A percentile compares a stretch with the other conserved stretches of the same genome.
Conservation (phyloP, 23 tunicate genomes). For the Styela plicata region DNA sequence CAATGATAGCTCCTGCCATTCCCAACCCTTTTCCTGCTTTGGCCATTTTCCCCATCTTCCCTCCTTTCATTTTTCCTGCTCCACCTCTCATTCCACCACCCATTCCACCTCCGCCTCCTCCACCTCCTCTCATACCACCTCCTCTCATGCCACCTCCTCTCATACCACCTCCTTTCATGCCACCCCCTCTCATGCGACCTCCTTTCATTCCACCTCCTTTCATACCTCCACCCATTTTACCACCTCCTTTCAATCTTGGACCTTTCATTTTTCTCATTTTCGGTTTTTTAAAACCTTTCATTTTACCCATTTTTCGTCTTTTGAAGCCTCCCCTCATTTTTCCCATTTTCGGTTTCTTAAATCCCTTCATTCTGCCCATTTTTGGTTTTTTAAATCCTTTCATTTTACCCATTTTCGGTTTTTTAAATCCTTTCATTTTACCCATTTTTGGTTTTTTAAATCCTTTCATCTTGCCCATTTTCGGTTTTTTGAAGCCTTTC, state of each 20-base stretch:
- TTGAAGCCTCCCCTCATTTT: slow-evolving; percentile 41
- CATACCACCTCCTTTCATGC: neutral
- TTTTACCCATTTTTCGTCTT: slow-evolving; percentile 30
- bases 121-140: slow-evolving; percentile 9
- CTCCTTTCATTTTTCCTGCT: slow-evolving; percentile 27
- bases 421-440: slow-evolving; percentile 15
- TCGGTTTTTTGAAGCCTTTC: slow-evolving; percentile 14
- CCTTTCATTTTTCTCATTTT: slow-evolving; percentile 32
- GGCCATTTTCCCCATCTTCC: slow-evolving; percentile 14
- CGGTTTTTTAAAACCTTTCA: slow-evolving; percentile 15
- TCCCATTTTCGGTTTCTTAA: slow-evolving; percentile 9
- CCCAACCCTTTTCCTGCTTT: slow-evolving; percentile 26
- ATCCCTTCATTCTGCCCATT: slow-evolving; percentile 19
- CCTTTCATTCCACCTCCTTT: neutral
- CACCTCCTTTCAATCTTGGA: slow-evolving; percentile 11
- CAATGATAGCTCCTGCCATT: slow-evolving; percentile 40
- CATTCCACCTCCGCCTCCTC: slow-evolving; percentile 2
- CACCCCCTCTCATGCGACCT: neutral
- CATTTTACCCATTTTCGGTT: slow-evolving; percentile 33
- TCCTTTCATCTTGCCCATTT: slow-evolving; percentile 16
- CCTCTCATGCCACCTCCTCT: slow-evolving; percentile 13
- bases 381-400: slow-evolving; percentile 33
- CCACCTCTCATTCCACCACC: neutral
- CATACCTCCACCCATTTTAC: neutral
- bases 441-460: slow-evolving; percentile 34